Evolutionary conservation across 2,888 invertebrate species (phyloP).

Genomic region (Alcis repandata): DNA sequence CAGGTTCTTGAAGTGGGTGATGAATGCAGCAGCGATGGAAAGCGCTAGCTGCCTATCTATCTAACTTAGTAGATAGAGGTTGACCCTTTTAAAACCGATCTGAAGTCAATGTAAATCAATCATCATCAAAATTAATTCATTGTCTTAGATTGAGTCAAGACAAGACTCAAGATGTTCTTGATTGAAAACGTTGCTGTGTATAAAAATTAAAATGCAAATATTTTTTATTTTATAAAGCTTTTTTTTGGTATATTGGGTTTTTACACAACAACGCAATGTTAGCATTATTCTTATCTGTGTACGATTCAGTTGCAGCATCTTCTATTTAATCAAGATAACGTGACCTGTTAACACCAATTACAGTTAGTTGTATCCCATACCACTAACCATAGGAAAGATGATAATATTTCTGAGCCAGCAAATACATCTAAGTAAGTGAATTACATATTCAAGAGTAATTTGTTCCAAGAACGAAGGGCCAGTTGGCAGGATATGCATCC

Average conservation of each 20-base stretch:
- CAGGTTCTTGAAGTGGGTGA: background rate
- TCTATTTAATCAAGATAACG: slow-evolving; percentile 10
- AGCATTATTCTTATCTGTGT: slow-evolving; percentile 6
- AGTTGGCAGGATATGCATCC: slow-evolving; percentile 68
- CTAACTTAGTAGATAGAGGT: no score
- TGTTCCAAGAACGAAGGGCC: slow-evolving; percentile 56
- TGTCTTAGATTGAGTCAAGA: no score
- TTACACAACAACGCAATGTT: background rate
- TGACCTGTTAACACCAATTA: background rate
- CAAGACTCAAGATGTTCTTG: no score
- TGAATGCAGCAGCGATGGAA: background rate
- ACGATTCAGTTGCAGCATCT: slow-evolving; percentile 18
- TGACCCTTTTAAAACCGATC: no score
- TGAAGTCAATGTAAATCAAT: no score
- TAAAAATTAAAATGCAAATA: no score
- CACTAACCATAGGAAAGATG: background rate
- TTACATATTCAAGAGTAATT: slow-evolving; percentile 43
- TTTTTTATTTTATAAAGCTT: no score
- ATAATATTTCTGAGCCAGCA: background rate
- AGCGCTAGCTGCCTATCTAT: background rate
- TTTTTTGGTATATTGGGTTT: background rate
- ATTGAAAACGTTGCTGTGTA: no score
- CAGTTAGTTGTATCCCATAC: background rate
- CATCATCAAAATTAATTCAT: no score
- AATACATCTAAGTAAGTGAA: slow-evolving; percentile 23